Percentiles rank a stretch among this genome's conserved stretches.
Evolutionary conservation across 1,140 invertebrate genomes (phyloP).

Genomic region (Papilio helenus): DNA sequence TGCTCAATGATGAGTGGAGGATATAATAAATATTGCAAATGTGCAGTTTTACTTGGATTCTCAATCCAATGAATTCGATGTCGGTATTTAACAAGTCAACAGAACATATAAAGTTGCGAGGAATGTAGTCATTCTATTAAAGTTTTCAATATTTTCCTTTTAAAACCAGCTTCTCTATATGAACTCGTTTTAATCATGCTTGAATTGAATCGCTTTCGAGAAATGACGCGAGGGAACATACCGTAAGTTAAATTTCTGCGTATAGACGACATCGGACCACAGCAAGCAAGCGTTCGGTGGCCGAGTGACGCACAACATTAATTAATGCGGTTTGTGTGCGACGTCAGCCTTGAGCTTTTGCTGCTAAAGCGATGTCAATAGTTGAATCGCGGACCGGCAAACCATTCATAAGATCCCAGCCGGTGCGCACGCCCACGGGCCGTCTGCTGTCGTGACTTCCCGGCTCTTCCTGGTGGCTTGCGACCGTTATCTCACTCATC

Average conservation of each 20-base stretch:
- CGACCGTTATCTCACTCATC: neutral
- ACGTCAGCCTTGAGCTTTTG: conserved; percentile 9
- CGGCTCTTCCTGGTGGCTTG: neutral
- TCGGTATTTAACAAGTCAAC: neutral
- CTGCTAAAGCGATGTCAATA: neutral
- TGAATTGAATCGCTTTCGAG: neutral
- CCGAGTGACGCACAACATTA: conserved; percentile 6
- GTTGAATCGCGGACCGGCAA: neutral
- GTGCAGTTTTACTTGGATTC: neutral
- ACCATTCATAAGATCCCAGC: conserved; percentile 17
- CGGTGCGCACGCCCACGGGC: neutral
- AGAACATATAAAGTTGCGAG: neutral
- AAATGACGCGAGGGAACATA: neutral
- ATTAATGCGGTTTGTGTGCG: conserved; percentile 13
- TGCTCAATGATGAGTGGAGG: too few relatives aligned
- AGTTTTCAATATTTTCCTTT: neutral
- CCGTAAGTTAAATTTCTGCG: too few relatives aligned
- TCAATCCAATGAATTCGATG: neutral
- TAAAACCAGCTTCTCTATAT: neutral
- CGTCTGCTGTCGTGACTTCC: conserved; percentile 8
- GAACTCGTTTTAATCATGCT: neutral
- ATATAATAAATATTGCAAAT: neutral
- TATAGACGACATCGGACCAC: neutral
- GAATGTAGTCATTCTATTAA: neutral
- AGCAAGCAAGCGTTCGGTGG: neutral